phyloP scores from a whole-genome alignment of 2,888 invertebrate species.

The Rapana venosa region DNA sequence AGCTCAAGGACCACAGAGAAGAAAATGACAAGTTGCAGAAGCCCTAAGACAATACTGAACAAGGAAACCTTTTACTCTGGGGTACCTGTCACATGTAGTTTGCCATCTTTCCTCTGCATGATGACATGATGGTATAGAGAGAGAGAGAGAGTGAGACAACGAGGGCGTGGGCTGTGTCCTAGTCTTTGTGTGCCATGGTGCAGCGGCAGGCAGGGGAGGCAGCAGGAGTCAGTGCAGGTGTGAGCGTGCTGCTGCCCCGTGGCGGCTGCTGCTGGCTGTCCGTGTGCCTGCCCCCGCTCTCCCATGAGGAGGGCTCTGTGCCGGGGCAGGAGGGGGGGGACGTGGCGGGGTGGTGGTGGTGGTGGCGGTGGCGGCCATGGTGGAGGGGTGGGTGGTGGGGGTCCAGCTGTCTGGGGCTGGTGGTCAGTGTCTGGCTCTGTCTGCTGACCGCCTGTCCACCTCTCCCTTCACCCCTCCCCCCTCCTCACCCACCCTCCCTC shows the following conservation, averaged over 20 bases:
- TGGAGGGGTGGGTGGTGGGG: constrained; percentile 17
- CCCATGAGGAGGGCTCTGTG: constrained; percentile 13
- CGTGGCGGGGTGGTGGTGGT: constrained; percentile 32
- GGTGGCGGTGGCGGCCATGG: not conserved
- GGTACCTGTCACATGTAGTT: too few species aligned
- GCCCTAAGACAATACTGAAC: too few species aligned
- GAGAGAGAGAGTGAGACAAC: not conserved
- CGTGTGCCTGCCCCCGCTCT: not conserved
- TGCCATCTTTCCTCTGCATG: not conserved
- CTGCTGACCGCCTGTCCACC: constrained; percentile 47
- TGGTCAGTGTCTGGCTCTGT: constrained; percentile 44
- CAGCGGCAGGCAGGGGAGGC: not conserved
- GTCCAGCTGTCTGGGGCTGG: constrained; percentile 22
- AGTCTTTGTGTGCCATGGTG: not conserved
- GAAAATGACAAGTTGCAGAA: too few species aligned
- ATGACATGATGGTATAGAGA: not conserved
- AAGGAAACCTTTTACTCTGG: too few species aligned
- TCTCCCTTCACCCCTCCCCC: constrained; percentile 34
- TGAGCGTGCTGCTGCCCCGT: not conserved
- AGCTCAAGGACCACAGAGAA: too few species aligned
- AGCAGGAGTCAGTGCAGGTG: not conserved
- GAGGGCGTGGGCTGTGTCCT: not conserved
- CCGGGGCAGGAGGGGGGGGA: constrained; percentile 25
- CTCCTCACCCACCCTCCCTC: constrained; percentile 19
- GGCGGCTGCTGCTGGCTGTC: not conserved